These are phyloP conservation scores for Palaemon carinicauda DNA, from an alignment of 1,140 invertebrate genomes.

Conservation along the genomic window DNA sequence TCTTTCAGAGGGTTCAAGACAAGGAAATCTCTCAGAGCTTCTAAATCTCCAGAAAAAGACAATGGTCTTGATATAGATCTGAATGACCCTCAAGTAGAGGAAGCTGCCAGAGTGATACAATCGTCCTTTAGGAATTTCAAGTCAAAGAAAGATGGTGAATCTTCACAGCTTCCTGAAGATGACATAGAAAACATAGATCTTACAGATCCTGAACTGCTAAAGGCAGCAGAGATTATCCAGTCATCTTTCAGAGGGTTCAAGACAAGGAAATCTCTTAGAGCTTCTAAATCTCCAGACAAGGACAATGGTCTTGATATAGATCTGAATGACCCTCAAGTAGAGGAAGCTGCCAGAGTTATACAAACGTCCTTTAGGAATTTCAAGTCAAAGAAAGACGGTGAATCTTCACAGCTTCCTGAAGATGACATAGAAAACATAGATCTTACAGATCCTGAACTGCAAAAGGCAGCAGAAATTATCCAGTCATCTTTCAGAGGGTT, in stretches of 20 bases:
- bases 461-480: background rate
- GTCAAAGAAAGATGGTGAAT: too few species aligned
- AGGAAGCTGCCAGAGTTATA: too few species aligned
- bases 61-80: background rate
- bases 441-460: background rate
- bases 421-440: background rate
- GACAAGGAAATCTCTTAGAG: background rate
- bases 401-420: too few species aligned
- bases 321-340: too few species aligned
- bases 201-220: background rate
- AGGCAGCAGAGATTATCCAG: background rate
- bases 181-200: background rate
- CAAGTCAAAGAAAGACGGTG: too few species aligned
- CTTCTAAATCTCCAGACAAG: background rate
- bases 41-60: too few species aligned
- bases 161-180: background rate
- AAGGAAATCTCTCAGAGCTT: too few species aligned
- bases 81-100: background rate
- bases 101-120: background rate
- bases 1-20: too few species aligned
- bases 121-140: background rate
- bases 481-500: background rate
- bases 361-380: too few species aligned
- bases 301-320: background rate
- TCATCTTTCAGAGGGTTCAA: background rate